These are phyloP conservation scores for Psittacara wagleri DNA, from an alignment of 2,113 vertebrate genomes.

Conservation along the genomic window DNA sequence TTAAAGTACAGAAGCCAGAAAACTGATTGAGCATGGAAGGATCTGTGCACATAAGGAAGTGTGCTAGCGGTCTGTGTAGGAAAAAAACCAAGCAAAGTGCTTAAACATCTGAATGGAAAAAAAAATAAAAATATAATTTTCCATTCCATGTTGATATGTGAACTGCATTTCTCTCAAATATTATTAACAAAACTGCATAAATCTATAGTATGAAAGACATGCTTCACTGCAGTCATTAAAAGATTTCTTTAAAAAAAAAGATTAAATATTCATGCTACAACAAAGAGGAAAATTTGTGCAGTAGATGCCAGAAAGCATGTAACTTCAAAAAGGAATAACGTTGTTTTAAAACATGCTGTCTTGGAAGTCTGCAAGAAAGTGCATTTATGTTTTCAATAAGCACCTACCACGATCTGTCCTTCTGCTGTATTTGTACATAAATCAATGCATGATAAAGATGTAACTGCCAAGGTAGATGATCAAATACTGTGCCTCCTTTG, in stretches of 20 bases:
- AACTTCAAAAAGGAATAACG: neutral
- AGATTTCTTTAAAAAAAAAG: neutral
- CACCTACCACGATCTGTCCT: neutral
- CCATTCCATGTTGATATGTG: neutral
- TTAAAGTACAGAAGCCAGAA: neutral
- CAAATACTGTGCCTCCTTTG: neutral
- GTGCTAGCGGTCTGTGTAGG: neutral
- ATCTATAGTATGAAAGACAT: neutral
- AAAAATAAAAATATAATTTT: neutral
- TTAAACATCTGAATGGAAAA: neutral
- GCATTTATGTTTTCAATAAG: slow-evolving; percentile 31
- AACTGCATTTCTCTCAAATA: neutral
- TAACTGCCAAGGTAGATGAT: neutral
- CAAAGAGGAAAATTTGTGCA: neutral
- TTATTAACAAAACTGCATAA: neutral
- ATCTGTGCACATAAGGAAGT: neutral
- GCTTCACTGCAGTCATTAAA: neutral
- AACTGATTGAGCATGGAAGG: neutral
- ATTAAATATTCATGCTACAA: neutral
- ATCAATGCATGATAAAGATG: neutral
- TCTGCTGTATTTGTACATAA: neutral
- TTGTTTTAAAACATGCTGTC: neutral
- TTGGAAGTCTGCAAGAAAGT: neutral
- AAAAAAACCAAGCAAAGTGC: neutral
- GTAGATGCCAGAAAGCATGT: neutral